phyloP scores from a whole-genome alignment of 2,113 vertebrate genomes.

The Pelodiscus sinensis region DNA sequence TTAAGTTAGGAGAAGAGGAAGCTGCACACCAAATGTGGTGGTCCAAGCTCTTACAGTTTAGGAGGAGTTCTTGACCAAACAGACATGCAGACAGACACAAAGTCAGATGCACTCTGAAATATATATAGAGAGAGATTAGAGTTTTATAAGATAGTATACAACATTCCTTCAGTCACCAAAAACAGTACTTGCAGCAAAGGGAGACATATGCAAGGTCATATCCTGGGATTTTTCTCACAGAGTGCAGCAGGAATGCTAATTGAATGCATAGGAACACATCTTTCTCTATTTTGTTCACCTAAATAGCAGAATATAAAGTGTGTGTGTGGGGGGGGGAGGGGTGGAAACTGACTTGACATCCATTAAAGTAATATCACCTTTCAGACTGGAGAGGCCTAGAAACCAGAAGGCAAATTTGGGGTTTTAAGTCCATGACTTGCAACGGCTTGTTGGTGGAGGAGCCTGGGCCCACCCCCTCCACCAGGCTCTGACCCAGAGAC shows the following conservation, averaged over 20 bases:
- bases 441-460: background rate
- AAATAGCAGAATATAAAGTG: background rate
- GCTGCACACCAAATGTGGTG: too few species aligned
- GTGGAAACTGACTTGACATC: background rate
- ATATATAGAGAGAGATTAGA: background rate
- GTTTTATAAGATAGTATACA: background rate
- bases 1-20: too few species aligned
- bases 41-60: too few species aligned
- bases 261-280: background rate
- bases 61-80: too few species aligned
- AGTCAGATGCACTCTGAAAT: too few species aligned
- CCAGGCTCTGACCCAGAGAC: background rate
- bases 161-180: background rate
- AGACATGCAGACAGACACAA: too few species aligned
- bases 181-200: background rate
- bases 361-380: background rate
- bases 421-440: background rate
- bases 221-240: background rate
- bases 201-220: background rate
- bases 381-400: background rate
- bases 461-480: too few species aligned
- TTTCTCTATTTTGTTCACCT: background rate
- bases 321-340: too few species aligned
- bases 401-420: background rate
- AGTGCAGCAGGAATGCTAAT: background rate